Evolutionary conservation across 2,888 invertebrate genomes (phyloP).

Genomic region (Mechanitis messenoides): DNA sequence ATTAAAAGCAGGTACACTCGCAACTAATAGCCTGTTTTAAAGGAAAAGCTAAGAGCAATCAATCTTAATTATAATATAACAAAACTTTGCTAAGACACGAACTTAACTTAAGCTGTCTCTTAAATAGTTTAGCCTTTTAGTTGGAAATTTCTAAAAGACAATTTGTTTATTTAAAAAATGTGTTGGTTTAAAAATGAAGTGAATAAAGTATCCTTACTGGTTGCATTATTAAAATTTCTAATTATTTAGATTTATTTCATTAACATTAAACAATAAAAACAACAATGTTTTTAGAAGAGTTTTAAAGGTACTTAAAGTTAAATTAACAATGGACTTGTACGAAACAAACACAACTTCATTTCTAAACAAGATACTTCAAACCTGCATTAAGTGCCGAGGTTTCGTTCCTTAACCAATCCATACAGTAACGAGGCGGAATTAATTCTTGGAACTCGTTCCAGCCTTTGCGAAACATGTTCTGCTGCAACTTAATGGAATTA

Average conservation of each 20-base stretch:
- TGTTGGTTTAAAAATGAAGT: too few relatives aligned
- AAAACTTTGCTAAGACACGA: slow-evolving; percentile 1
- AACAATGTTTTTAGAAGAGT: too few relatives aligned
- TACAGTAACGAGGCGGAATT: background rate
- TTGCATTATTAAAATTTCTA: too few relatives aligned
- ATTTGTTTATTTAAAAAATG: background rate
- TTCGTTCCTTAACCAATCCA: background rate
- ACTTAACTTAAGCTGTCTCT: background rate
- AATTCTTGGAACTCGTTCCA: slow-evolving; percentile 1
- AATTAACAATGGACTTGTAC: too few relatives aligned
- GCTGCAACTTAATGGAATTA: slow-evolving; percentile 10
- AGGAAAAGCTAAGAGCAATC: slow-evolving; percentile 1
- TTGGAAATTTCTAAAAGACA: background rate
- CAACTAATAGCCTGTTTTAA: slow-evolving; percentile 2
- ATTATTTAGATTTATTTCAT: too few relatives aligned
- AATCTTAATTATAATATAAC: slow-evolving; percentile 4
- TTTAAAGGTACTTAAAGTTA: too few relatives aligned
- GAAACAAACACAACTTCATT: background rate
- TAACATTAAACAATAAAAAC: too few relatives aligned
- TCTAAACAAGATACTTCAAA: background rate
- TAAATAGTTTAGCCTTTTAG: background rate
- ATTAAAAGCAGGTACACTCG: slow-evolving; percentile 4
- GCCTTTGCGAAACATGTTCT: slow-evolving; percentile 2
- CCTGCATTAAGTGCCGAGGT: background rate
- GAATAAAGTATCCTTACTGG: too few relatives aligned